Evolutionary conservation across 2,797 vertebrate species (phyloP), one percentile per base, ranked within the genome.

Genomic region (Loriculus beryllinus): DNA sequence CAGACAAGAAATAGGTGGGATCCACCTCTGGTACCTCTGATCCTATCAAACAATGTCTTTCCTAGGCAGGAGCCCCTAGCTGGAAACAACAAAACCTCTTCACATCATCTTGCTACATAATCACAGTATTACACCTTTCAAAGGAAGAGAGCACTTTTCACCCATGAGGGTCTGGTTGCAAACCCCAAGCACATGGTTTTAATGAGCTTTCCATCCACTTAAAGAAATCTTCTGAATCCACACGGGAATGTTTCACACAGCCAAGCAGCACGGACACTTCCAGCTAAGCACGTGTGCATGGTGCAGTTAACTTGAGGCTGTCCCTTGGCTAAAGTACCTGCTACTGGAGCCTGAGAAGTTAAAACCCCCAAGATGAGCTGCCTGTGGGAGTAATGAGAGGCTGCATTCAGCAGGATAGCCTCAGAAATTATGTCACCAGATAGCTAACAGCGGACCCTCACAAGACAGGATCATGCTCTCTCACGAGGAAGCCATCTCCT

Each of bases 101-200:
- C 88, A 42, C 83, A 62, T 63, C 28, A 78, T 72, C 51, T 37
- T 76, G 60, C 43, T 57, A 35, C 9, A 39, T 65, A 78, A 69
- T 28, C 37, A 14, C 7, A 80, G 74, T 47, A 19, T 67, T 65
- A 11, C 69, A 69, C 86, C 86, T 94, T 94, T 83, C 54, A 88
- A 79, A 87, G 91, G 82, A 90, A 47, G 75, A 95, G 85, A 75
- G 39, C 40, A 20, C 76, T 85, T 91, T 21, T 51, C 70, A 74
- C 45, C 75, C n/a, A 1, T 5, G 40, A 80, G 31, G 17, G 28
- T 43, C 67, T 79, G 35, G 33, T 25, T 42, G 39, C 68, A 77
- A 19, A 71, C 29, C 12, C 5, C 54, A 45, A 42, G 59, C 17
- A 3, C 1, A 2, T 5, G 33, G 16, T 48, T 82, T 70, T 47